Conservation (phyloP, 1,140 invertebrate genomes). For the Pinna nobilis region DNA sequence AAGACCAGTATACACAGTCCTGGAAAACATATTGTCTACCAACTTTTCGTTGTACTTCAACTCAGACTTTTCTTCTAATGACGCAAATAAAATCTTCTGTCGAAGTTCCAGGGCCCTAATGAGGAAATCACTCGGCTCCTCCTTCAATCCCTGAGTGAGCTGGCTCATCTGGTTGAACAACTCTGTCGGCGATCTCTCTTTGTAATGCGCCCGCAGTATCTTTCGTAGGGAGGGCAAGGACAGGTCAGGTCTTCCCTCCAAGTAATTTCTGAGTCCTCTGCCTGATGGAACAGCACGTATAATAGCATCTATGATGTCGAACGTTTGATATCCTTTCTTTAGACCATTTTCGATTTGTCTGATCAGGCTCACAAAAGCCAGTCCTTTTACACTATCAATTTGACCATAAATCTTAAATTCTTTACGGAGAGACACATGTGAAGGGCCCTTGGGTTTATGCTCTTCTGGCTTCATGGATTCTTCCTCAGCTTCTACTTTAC, state of each 20-base stretch:
- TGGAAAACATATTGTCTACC: neutral
- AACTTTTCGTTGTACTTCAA: slow-evolving; percentile 8
- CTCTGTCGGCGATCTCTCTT: slow-evolving; percentile 29
- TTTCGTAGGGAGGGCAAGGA: neutral
- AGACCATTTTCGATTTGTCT: slow-evolving; percentile 18
- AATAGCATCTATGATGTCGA: slow-evolving; percentile 15
- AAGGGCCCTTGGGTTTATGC: neutral
- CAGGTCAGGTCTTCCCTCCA: slow-evolving; percentile 27
- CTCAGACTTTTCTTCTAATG: slow-evolving; percentile 20
- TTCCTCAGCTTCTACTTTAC: neutral
- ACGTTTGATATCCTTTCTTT: slow-evolving; percentile 18
- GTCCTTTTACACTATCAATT: slow-evolving; percentile 13
- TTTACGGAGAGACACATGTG: neutral
- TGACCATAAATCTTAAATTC: slow-evolving; percentile 32
- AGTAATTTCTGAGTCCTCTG: slow-evolving; percentile 13
- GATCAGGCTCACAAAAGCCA: slow-evolving; percentile 15
- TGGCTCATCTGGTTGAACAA: slow-evolving; percentile 26
- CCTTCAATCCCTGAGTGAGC: neutral
- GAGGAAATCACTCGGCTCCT: slow-evolving; percentile 18
- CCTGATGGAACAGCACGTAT: slow-evolving; percentile 9
- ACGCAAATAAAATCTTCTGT: slow-evolving; percentile 24
- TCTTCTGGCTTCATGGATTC: neutral
- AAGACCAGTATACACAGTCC: slow-evolving; percentile 13
- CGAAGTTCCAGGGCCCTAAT: slow-evolving; percentile 12
- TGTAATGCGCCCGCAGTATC: slow-evolving; percentile 30